Base-by-base conservation (phyloP, 2,113 vertebrate genomes). In the Diphyllodes magnificus region DNA sequence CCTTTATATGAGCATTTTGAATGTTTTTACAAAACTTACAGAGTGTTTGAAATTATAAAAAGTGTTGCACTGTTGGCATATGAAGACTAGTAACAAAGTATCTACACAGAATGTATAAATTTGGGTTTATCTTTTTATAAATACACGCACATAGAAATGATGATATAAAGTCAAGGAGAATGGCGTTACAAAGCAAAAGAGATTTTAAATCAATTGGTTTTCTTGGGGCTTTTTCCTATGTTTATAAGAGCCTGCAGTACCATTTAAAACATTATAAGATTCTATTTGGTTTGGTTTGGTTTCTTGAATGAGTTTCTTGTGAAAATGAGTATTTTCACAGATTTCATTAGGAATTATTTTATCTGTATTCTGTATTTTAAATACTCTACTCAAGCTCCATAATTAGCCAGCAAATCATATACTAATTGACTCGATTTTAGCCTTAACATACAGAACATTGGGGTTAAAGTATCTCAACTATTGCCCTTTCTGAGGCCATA, bases 171-270 rank as follows among this genome's bases (percentile, higher is more conserved):
- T 57, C 49, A 71, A 65, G 31, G 14, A 35, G 13, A 88, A 44
- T 11, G 5, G 40, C 18, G 2, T 4, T 33, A 40, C 49, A 57
- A 66, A 15, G 2, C 9, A 39, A 80, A 57, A 10, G 8, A 63
- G 2, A 53, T 71, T 76, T 44, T 76, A 59, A 83, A 86, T 24
- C 27, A 88, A 31, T 16, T 20, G 6, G 1, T 39, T 90, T 76
- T 15, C 23, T 56, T 39, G 25, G 7, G 0, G 0, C 20, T 60
- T 70, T 56, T 47, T 15, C 23, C 53, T 49, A 2, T 44, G 6
- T 51, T 72, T 22, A 11, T 19, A 24, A 49, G 8, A 57, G 21
- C 5, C 23, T 80, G 10, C 9, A 79, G 15, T 33, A 57, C 2
- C 1, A 7, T 40, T 45, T 49, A 21, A 56, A 82, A 57, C 33